Evolutionary conservation across 2,888 invertebrate species (phyloP).

Genomic region (Hetaerina titia): DNA sequence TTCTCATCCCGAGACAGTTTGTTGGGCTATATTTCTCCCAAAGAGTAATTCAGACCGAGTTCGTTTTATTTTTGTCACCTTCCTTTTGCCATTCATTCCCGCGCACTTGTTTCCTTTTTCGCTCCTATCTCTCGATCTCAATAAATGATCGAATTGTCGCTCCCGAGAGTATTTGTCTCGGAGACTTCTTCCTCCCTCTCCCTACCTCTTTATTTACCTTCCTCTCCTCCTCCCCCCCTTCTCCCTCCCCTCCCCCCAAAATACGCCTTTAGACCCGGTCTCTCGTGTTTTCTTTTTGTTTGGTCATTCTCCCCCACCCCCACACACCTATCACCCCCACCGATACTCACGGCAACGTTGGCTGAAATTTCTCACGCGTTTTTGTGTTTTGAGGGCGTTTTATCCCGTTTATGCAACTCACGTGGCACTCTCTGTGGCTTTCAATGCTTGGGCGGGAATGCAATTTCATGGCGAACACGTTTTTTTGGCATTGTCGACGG

Average conservation of each 20-base stretch:
- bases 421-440: too few species aligned
- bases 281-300: background rate
- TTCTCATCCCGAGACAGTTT: slow-evolving; percentile 51
- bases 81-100: slow-evolving; percentile 15
- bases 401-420: too few species aligned
- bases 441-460: too few species aligned
- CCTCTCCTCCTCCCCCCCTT: background rate
- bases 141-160: slow-evolving; percentile 51
- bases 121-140: slow-evolving; percentile 39
- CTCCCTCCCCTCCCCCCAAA: background rate
- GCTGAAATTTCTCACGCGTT: too few species aligned
- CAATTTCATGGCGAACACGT: too few species aligned
- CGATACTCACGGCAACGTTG: too few species aligned
- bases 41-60: slow-evolving; percentile 21
- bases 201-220: background rate
- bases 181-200: background rate
- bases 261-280: background rate
- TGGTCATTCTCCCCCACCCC: background rate
- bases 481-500: too few species aligned
- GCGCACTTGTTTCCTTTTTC: background rate
- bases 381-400: too few species aligned
- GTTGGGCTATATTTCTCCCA: slow-evolving; percentile 53
- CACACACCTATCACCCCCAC: too few species aligned
- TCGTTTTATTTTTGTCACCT: slow-evolving; percentile 7
- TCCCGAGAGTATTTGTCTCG: background rate